These are phyloP conservation scores for Asarcornis scutulata DNA, from an alignment of 2,113 vertebrate genomes.

Conservation along the genomic window DNA sequence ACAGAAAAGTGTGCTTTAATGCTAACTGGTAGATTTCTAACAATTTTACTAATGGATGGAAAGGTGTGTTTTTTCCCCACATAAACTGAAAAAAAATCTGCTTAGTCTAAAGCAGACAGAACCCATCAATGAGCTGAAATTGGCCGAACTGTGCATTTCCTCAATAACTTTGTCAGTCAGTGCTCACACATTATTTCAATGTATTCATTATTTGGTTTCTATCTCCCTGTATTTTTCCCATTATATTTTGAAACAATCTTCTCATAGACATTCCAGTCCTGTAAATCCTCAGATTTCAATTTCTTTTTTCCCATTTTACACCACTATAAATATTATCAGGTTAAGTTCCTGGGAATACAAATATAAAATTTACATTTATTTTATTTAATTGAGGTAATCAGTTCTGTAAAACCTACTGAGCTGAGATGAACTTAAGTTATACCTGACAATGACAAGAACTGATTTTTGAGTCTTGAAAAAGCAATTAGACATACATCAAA, in stretches of 20 bases:
- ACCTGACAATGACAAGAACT: not conserved
- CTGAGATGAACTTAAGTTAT: not conserved
- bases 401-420: not conserved
- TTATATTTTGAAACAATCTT: not conserved
- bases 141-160: not conserved
- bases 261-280: not conserved
- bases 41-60: not conserved
- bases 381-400: not conserved
- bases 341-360: not conserved
- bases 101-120: not conserved
- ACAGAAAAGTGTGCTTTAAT: not conserved
- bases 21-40: not conserved
- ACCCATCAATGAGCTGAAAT: not conserved
- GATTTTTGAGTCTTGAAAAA: not conserved
- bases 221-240: not conserved
- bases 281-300: not conserved
- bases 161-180: not conserved
- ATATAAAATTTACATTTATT: not conserved
- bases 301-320: not conserved
- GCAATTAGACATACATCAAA: not conserved
- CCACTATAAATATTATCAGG: not conserved
- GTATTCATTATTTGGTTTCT: not conserved
- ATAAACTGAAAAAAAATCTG: not conserved
- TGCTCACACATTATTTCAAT: not conserved
- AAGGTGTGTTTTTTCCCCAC: not conserved